A percentile compares a stretch with the other conserved stretches of the same genome.
These are phyloP conservation scores for Augochlora pura DNA, from an alignment of 1,140 invertebrate genomes.

Conservation along the genomic window DNA sequence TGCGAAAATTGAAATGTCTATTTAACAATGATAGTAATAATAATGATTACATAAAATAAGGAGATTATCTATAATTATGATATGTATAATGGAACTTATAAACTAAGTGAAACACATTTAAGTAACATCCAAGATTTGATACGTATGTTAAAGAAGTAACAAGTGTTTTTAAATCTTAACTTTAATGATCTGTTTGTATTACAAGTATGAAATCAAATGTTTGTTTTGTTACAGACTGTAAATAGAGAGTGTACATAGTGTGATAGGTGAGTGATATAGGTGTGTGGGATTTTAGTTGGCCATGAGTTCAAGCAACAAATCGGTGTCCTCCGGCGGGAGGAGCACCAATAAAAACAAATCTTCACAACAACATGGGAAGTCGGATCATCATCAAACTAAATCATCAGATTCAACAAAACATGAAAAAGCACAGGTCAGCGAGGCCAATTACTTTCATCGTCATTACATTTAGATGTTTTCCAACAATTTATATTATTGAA, in stretches of 20 bases:
- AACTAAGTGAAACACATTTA: neutral
- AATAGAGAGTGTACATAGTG: conserved; percentile 81
- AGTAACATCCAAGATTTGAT: neutral
- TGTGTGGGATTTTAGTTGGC: conserved; percentile 74
- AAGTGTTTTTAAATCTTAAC: neutral
- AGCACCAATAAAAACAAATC: conserved; percentile 75
- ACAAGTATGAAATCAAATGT: conserved; percentile 26
- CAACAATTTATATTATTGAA: neutral
- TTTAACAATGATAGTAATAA: neutral
- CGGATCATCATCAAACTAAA: conserved; percentile 76
- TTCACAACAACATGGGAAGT: conserved; percentile 75
- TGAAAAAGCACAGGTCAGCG: conserved; percentile 75
- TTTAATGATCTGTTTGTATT: neutral
- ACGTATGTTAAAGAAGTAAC: neutral
- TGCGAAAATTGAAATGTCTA: too few relatives aligned
- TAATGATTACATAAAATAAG: neutral
- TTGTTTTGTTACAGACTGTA: conserved; percentile 79
- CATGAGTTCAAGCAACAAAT: conserved; percentile 79
- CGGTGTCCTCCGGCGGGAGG: conserved; percentile 76
- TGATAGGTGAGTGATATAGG: conserved; percentile 74
- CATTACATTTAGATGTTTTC: neutral
- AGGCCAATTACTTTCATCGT: neutral
- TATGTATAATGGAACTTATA: neutral
- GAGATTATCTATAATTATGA: neutral
- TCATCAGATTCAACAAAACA: conserved; percentile 76